Conservation (phyloP, 1,140 invertebrate species). For the Uloborus diversus region DNA sequence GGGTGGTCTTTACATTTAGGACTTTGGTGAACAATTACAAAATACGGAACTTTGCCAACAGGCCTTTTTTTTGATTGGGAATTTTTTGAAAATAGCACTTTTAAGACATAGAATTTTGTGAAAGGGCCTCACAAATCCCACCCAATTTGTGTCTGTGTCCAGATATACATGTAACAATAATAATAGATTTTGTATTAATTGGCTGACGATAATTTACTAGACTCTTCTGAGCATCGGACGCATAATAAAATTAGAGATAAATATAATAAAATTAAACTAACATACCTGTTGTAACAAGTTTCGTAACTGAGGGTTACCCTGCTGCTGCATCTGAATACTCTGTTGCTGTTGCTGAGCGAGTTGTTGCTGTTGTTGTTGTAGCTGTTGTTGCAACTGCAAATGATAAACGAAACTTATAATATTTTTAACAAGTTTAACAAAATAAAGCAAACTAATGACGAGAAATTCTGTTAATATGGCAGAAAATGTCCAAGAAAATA, state of each 20-base stretch:
- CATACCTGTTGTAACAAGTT: slow-evolving; percentile 58
- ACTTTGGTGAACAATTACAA: no score
- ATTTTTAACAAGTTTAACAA: neutral
- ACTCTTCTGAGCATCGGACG: neutral
- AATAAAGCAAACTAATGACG: neutral
- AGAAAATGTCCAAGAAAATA: neutral
- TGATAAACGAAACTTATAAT: neutral
- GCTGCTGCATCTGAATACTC: slow-evolving; percentile 21
- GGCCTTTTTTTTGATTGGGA: no score
- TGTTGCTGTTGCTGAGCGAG: slow-evolving; percentile 46
- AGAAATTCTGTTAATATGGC: neutral
- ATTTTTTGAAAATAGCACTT: no score
- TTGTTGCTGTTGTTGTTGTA: slow-evolving; percentile 53
- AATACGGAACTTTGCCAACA: no score
- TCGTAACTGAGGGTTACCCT: slow-evolving; percentile 57
- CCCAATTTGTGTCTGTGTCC: no score
- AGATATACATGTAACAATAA: no score
- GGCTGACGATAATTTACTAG: neutral
- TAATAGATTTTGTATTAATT: neutral
- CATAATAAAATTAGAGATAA: neutral
- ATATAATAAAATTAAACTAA: neutral
- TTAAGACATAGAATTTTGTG: no score
- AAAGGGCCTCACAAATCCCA: no score
- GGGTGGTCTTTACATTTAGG: no score
- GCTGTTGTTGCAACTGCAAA: slow-evolving; percentile 51